Evolutionary conservation across 2,797 vertebrate genomes (phyloP), one percentile per base, ranked within the genome.

Genomic region (Rhinogobio ventralis): DNA sequence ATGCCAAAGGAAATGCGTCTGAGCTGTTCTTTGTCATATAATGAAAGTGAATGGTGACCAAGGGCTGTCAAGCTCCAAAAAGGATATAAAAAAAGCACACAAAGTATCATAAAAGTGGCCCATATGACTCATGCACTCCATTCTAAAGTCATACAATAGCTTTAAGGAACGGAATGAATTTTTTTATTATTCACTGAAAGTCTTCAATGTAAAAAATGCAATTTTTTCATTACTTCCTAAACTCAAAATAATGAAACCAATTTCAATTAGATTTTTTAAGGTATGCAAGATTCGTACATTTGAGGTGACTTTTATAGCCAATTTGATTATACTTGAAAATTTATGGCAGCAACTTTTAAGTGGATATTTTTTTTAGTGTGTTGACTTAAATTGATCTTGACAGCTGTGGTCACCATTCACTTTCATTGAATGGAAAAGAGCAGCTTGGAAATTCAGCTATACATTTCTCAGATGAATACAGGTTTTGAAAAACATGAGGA

Each of bases 1-100:
- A 76, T 39, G 13, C 11, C 14, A 60, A 77, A 77, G 23, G 15
- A 57, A 28, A 19, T 7, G 5, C 17, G 15, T 73, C n/a, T 28
- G 25, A 30, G 25, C 25, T 30, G 0, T 19, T 60, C 3, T 42
- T 60, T 60, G 2, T 60, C 64, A 25, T 25, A 33, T 4, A 62
- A 6, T 45, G n/a, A 62, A 62, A 62, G 55, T 25, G 53, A 42
- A 60, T 60, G 36, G 53, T 60, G 36, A 28, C 8, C n/a, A 60
- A 77, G 15, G 53, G 7, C 74, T 25, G 53, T 60, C 53, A 77
- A 42, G 15, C 53, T 76, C 23, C 28, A 67, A 67, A 67, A 67
- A 67, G 30, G 17, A 67, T 67, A 55, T 2, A 20, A 20, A 67
- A 64, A 66, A 75, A 55, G 1, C 23, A 77, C 53, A 42, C 11